Evolutionary conservation across 2,113 vertebrate genomes (phyloP).

Genomic region (Microcebus ravelobensis): DNA sequence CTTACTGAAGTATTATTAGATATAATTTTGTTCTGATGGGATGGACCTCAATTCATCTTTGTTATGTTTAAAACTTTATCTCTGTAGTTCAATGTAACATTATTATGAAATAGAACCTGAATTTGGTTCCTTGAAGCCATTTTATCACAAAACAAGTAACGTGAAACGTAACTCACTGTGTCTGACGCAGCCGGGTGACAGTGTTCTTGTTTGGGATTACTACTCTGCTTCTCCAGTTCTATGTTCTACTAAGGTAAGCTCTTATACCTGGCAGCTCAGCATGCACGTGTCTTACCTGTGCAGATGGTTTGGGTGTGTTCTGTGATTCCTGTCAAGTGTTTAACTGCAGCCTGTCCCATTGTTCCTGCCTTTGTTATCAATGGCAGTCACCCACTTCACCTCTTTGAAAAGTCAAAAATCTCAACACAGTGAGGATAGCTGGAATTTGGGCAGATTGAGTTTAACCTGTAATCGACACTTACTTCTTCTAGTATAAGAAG

Average conservation of each 20-base stretch:
- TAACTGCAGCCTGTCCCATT: conserved; percentile 57
- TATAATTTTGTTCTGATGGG: neutral
- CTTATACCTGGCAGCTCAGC: neutral
- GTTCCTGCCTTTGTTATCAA: neutral
- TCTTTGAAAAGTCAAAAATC: conserved; percentile 11
- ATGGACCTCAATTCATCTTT: neutral
- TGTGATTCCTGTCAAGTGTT: neutral
- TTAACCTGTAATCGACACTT: neutral
- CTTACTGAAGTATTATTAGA: neutral
- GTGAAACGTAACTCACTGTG: neutral
- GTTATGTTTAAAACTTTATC: neutral
- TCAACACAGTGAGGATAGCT: neutral
- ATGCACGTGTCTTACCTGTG: neutral
- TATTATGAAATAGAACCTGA: neutral
- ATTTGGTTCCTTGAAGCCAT: neutral
- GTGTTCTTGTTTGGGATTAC: conserved; percentile 29
- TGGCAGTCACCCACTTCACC: neutral
- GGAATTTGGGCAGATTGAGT: neutral
- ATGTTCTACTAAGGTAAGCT: conserved; percentile 71
- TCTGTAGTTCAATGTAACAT: neutral
- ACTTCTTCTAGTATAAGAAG: neutral
- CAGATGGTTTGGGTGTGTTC: neutral
- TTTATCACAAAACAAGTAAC: neutral
- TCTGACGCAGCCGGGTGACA: conserved; percentile 51
- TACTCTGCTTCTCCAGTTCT: conserved; percentile 64